These are phyloP conservation scores for Penaeus japonicus DNA, from an alignment of 1,140 invertebrate genomes.

Conservation along the genomic window DNA sequence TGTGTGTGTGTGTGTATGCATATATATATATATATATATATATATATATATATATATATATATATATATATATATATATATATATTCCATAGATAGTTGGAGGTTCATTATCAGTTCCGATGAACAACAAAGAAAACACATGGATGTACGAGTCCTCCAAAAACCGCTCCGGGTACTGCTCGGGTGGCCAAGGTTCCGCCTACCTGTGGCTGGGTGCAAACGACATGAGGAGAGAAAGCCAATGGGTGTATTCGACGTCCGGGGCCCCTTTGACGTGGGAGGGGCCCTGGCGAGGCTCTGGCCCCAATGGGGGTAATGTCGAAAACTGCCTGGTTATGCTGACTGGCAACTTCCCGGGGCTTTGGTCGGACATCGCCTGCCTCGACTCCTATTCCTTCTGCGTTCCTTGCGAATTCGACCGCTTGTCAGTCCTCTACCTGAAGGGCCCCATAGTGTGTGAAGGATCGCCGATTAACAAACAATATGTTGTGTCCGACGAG, in stretches of 20 bases:
- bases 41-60: too few species aligned
- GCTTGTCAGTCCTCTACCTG: background rate
- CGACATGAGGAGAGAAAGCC: background rate
- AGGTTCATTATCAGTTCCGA: conserved; percentile 9
- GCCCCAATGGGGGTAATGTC: conserved; percentile 33
- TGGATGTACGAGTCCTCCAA: conserved; percentile 9
- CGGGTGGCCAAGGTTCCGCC: background rate
- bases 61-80: background rate
- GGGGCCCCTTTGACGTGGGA: background rate
- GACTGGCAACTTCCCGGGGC: conserved; percentile 7
- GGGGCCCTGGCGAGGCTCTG: conserved; percentile 31
- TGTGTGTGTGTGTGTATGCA: too few species aligned
- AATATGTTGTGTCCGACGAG: conserved; percentile 2
- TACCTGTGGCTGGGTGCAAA: conserved; percentile 42
- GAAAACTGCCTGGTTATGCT: conserved; percentile 48
- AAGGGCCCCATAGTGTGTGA: conserved; percentile 27
- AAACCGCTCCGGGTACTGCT: background rate
- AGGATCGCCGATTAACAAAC: conserved; percentile 28
- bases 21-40: too few species aligned
- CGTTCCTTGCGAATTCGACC: conserved; percentile 27
- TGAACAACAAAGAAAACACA: conserved; percentile 8
- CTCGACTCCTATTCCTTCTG: conserved; percentile 41
- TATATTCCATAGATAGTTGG: background rate
- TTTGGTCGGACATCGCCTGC: conserved; percentile 45
- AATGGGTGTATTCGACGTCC: conserved; percentile 13